A percentile compares a stretch with the other conserved stretches of the same genome.
These are phyloP conservation scores for Nycteola revayana DNA, from an alignment of 2,888 invertebrate species.

Conservation along the genomic window DNA sequence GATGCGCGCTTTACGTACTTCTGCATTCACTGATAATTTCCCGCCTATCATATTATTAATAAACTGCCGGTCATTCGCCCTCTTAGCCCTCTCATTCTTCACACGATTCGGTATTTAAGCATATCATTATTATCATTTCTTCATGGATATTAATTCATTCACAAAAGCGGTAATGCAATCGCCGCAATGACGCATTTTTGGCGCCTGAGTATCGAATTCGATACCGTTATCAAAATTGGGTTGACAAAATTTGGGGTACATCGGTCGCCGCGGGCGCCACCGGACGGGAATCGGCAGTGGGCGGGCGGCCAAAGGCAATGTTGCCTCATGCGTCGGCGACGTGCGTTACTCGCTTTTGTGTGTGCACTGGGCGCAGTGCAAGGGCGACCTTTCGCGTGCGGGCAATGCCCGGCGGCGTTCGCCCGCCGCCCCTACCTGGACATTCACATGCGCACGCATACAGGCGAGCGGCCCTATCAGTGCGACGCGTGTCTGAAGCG, in stretches of 20 bases:
- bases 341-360: conserved; percentile 83
- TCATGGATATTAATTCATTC: conserved; percentile 78
- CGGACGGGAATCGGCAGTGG: conserved; percentile 54
- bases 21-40: conserved; percentile 61
- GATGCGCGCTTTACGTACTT: conserved; percentile 70
- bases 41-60: conserved; percentile 51
- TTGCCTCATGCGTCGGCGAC: conserved; percentile 65
- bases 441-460: conserved; percentile 80
- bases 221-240: conserved; percentile 58
- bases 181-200: conserved; percentile 68
- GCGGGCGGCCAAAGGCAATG: conserved; percentile 46
- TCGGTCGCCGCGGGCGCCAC: conserved; percentile 35
- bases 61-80: conserved; percentile 54
- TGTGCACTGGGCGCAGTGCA: conserved; percentile 81
- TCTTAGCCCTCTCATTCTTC: conserved; percentile 51
- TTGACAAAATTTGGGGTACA: conserved; percentile 46
- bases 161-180: conserved; percentile 83
- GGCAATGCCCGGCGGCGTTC: conserved; percentile 75
- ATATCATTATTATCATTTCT: conserved; percentile 69
- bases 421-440: conserved; percentile 76
- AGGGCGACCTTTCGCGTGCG: conserved; percentile 73
- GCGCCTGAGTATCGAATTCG: conserved; percentile 42
- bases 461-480: conserved; percentile 84
- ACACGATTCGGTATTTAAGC: conserved; percentile 59
- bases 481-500: conserved; percentile 89